Evolutionary conservation across 2,113 vertebrate species (phyloP).

Genomic region (Sylvilagus bachmani): DNA sequence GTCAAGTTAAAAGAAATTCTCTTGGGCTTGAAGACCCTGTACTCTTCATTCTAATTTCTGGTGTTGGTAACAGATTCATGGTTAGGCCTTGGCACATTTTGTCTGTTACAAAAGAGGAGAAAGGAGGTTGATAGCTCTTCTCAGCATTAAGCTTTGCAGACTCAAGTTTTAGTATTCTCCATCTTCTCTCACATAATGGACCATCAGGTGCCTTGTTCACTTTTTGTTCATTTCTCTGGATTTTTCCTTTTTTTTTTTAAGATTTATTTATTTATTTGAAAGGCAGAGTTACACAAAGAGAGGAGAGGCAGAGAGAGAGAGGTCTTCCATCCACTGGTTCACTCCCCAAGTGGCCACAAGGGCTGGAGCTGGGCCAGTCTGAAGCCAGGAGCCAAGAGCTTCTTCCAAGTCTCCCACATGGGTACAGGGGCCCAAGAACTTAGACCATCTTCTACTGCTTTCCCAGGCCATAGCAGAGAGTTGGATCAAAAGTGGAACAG

Average conservation of each 20-base stretch:
- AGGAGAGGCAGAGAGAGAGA: too few relatives aligned
- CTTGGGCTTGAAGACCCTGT: background rate
- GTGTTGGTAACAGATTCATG: background rate
- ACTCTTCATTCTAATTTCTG: slow-evolving; percentile 51
- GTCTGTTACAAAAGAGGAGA: background rate
- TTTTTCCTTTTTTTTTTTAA: background rate
- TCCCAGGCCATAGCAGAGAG: too few relatives aligned
- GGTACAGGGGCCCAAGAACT: too few relatives aligned
- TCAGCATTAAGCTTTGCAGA: slow-evolving; percentile 9
- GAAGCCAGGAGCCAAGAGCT: too few relatives aligned
- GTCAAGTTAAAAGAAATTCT: slow-evolving; percentile 66
- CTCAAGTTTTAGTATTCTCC: background rate
- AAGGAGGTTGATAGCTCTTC: background rate
- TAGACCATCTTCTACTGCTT: too few relatives aligned
- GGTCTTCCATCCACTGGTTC: too few relatives aligned
- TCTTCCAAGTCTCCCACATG: too few relatives aligned
- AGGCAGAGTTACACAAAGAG: too few relatives aligned
- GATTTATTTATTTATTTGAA: too few relatives aligned
- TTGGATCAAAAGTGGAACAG: too few relatives aligned
- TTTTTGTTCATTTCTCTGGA: background rate
- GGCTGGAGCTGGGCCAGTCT: too few relatives aligned
- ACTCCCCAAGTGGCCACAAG: too few relatives aligned
- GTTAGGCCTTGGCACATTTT: background rate
- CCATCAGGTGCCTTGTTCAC: background rate
- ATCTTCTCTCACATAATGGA: background rate